These are phyloP conservation scores for Aphaenogaster ashmeadi DNA, from an alignment of 1,140 invertebrate genomes.

Conservation along the genomic window DNA sequence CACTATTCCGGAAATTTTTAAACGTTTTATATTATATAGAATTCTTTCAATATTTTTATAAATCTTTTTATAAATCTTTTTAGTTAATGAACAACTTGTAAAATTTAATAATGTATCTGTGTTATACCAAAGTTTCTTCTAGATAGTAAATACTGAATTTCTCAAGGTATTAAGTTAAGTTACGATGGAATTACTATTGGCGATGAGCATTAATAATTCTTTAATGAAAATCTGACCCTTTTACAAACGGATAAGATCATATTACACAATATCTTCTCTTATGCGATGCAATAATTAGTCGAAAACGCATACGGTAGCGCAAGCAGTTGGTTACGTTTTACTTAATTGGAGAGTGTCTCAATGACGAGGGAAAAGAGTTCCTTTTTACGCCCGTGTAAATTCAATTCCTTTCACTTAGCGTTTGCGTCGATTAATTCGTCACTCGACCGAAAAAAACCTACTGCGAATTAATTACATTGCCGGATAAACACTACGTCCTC, in stretches of 20 bases:
- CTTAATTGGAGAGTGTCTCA: conserved; percentile 26
- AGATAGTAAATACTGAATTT: not conserved
- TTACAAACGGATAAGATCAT: not conserved
- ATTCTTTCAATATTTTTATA: not conserved
- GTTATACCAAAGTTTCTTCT: not conserved
- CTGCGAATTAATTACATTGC: conserved; percentile 43
- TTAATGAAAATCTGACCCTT: not conserved
- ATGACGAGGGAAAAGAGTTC: conserved; percentile 28
- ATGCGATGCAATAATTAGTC: not conserved
- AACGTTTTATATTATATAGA: not conserved
- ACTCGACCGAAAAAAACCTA: conserved; percentile 31
- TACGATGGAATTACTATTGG: not conserved
- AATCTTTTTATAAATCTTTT: not conserved
- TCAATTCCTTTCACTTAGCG: conserved; percentile 38
- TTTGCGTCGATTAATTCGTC: conserved; percentile 38
- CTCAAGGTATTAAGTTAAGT: not conserved
- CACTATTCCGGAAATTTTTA: not conserved
- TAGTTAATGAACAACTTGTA: not conserved
- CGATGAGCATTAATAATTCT: not conserved
- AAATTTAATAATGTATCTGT: not conserved
- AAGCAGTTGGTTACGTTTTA: not conserved
- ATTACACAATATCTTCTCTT: conserved; percentile 11
- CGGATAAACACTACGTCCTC: conserved; percentile 8
- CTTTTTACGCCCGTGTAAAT: conserved; percentile 18
- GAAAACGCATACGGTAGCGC: not conserved